These are phyloP conservation scores for Avahi laniger DNA, from an alignment of 2,797 vertebrate genomes.

Conservation along the genomic window DNA sequence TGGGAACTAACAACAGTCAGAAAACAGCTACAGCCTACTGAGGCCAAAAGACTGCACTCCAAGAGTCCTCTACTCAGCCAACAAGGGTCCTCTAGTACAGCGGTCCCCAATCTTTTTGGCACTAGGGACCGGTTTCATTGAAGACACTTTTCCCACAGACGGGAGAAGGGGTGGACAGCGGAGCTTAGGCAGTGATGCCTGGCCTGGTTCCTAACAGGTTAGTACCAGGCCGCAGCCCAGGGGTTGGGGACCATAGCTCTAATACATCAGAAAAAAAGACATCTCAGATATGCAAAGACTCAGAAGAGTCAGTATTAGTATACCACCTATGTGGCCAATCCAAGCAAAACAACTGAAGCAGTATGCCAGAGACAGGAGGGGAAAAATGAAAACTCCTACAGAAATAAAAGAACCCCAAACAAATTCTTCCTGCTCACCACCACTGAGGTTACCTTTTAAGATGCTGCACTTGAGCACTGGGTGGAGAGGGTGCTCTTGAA, in stretches of 20 bases:
- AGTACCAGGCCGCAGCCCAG: no score
- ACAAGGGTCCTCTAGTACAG: background rate
- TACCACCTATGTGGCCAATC: fast-evolving
- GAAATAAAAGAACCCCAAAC: background rate
- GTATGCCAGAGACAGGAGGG: background rate
- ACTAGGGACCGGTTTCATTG: no score
- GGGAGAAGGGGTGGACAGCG: no score
- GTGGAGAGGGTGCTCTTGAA: background rate
- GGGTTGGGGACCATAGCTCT: no score
- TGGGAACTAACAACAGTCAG: background rate
- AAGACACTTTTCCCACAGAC: no score
- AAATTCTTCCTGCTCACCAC: background rate
- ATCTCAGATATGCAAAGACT: no score
- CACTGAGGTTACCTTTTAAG: background rate
- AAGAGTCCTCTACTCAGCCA: no score
- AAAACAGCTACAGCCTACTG: background rate
- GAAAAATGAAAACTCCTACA: background rate
- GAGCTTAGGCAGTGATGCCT: no score
- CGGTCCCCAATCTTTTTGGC: no score
- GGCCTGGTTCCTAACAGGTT: no score
- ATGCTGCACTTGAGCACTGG: background rate
- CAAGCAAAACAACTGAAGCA: background rate
- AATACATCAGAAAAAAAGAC: background rate
- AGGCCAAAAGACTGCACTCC: background rate
- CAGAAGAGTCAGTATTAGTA: background rate